Evolutionary conservation across 2,113 vertebrate genomes (phyloP).

Genomic region (Oriolus oriolus): DNA sequence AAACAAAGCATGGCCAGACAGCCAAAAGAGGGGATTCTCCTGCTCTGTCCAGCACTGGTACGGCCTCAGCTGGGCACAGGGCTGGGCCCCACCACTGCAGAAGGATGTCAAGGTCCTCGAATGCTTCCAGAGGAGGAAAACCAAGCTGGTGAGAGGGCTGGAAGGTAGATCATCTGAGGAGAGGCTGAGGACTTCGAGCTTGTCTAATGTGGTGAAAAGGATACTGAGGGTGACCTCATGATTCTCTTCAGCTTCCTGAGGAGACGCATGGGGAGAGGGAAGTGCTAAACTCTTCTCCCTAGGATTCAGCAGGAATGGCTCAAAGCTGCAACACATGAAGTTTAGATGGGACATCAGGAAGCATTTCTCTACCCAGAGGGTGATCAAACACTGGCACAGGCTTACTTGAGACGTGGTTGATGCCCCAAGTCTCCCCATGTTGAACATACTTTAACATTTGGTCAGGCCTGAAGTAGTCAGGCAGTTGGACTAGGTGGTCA

Average conservation of each 20-base stretch:
- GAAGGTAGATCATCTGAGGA: neutral
- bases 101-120: neutral
- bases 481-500: neutral
- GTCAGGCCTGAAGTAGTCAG: neutral
- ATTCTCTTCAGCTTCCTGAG: neutral
- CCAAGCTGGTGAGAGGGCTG: neutral
- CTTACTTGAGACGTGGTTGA: neutral
- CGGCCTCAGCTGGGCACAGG: neutral
- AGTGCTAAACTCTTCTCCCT: neutral
- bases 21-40: neutral
- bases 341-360: neutral
- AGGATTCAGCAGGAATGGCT: neutral
- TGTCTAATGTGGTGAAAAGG: neutral
- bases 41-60: neutral
- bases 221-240: neutral
- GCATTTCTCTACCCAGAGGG: neutral
- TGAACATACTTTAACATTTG: neutral
- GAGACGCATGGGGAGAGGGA: neutral
- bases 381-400: neutral
- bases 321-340: fast-evolving
- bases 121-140: neutral
- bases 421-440: neutral
- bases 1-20: no score
- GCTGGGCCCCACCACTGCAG: neutral
- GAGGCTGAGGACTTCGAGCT: neutral